Conservation (phyloP, 1,140 invertebrate species). For the Mylabris phalerata region DNA sequence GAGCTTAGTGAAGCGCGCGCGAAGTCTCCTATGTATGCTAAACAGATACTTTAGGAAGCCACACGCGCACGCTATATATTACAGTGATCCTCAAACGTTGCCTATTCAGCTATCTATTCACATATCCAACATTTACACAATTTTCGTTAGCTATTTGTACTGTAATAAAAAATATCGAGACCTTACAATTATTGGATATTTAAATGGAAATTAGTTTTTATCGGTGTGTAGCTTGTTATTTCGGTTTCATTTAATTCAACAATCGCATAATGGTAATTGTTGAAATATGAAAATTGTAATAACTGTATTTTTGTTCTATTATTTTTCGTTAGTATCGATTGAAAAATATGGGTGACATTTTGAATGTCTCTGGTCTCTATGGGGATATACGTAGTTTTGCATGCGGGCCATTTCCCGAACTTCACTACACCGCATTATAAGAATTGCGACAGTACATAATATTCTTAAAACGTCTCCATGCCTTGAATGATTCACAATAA, state of each 20-base stretch:
- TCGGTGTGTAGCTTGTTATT: no score
- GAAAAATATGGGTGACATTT: neutral
- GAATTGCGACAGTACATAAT: slow-evolving; percentile 17
- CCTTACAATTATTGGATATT: no score
- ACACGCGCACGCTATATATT: slow-evolving; percentile 15
- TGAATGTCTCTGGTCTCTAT: neutral
- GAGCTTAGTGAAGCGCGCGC: slow-evolving; percentile 16
- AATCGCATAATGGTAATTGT: no score
- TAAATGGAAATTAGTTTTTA: no score
- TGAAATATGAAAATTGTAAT: no score
- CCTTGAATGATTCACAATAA: slow-evolving; percentile 14
- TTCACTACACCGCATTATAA: slow-evolving; percentile 12
- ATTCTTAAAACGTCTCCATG: slow-evolving; percentile 16
- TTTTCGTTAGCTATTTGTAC: no score
- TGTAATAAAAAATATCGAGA: no score
- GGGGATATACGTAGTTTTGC: slow-evolving; percentile 7
- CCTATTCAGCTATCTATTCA: neutral
- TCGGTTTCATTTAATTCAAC: no score
- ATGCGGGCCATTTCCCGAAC: slow-evolving; percentile 12
- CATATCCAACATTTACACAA: no score
- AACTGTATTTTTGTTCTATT: no score
- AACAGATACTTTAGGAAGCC: slow-evolving; percentile 16
- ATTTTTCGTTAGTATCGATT: no score
- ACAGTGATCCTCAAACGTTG: slow-evolving; percentile 14
- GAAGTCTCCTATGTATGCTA: slow-evolving; percentile 16